Evolutionary conservation across 2,797 vertebrate species (phyloP).

Genomic region (Melanogrammus aeglefinus): DNA sequence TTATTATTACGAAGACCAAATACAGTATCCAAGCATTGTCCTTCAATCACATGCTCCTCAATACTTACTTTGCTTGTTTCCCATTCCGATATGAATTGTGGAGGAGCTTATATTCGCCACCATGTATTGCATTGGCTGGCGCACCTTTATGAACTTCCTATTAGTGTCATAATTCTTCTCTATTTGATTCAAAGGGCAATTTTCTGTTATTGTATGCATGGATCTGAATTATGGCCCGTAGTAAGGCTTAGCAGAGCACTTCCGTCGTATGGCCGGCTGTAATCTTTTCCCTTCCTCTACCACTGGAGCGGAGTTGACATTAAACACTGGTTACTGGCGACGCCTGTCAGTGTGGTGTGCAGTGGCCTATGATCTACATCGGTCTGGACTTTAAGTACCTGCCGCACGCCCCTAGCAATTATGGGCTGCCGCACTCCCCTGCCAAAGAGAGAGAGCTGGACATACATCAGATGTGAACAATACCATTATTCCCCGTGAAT

Average conservation of each 20-base stretch:
- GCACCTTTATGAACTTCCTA: conserved; percentile 59
- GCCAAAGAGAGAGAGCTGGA: conserved; percentile 34
- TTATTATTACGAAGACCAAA: neutral
- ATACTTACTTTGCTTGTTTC: neutral
- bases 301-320: conserved; percentile 51
- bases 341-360: conserved; percentile 66
- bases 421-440: conserved; percentile 45
- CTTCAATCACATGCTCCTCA: neutral
- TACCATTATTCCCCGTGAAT: conserved; percentile 67
- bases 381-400: conserved; percentile 64
- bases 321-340: conserved; percentile 56
- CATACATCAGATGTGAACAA: conserved; percentile 42
- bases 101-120: conserved; percentile 30
- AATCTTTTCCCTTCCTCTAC: conserved; percentile 41
- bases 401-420: conserved; percentile 61
- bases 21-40: neutral
- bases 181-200: conserved; percentile 48
- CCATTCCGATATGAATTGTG: neutral
- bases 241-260: conserved; percentile 23
- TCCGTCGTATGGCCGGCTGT: conserved; percentile 33
- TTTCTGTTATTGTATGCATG: conserved; percentile 28
- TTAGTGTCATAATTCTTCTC: conserved; percentile 40
- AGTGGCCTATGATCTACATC: conserved; percentile 64
- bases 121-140: conserved; percentile 7
- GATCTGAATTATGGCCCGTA: conserved; percentile 39